Conservation (phyloP, 2,113 vertebrate genomes). For the Megaleporinus macrocephalus region DNA sequence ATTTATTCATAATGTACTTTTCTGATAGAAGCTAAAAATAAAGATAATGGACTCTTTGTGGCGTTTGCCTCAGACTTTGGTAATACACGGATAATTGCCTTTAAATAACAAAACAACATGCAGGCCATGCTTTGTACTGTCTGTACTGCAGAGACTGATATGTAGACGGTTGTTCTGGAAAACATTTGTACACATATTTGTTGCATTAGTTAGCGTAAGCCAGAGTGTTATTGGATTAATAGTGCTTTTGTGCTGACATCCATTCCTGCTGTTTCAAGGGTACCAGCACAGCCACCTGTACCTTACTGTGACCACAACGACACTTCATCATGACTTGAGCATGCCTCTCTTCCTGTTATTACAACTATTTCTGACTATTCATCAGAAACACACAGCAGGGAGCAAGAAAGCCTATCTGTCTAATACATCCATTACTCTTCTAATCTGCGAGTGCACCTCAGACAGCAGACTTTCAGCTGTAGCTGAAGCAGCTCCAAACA, state of each 20-base stretch:
- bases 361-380: conserved; percentile 6
- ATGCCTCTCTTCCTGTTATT: not conserved
- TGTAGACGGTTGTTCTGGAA: not conserved
- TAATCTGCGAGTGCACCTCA: not conserved
- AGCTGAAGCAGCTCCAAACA: not conserved
- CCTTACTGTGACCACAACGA: not conserved
- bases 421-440: not conserved
- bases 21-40: conserved; percentile 47
- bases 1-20: too few relatives aligned
- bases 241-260: not conserved
- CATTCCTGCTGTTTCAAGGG: not conserved
- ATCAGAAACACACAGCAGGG: not conserved
- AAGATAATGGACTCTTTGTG: conserved; percentile 54
- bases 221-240: not conserved
- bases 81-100: conserved; percentile 27
- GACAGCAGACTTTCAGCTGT: not conserved
- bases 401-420: not conserved
- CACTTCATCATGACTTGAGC: not conserved
- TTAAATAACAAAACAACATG: conserved; percentile 5
- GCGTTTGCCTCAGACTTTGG: conserved; percentile 52
- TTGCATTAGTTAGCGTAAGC: not conserved
- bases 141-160: not conserved
- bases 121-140: conserved; percentile 8
- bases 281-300: not conserved
- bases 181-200: not conserved